Evolutionary conservation across 2,797 vertebrate genomes (phyloP).

Genomic region (Cryptoblepharus egeriae): DNA sequence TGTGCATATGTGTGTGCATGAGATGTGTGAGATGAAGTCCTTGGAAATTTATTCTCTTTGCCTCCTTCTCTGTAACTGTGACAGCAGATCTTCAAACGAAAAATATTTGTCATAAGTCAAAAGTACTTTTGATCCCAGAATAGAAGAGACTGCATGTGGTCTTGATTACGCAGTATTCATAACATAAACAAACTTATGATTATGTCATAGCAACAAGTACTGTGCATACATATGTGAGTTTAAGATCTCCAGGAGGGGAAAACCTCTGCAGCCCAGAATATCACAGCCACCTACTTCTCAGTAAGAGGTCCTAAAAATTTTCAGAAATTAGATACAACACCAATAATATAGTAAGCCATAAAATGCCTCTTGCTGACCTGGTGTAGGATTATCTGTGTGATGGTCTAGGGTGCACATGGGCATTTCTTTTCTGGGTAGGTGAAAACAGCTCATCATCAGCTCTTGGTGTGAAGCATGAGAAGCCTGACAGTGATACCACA

Average conservation of each 20-base stretch:
- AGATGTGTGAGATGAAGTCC: slow-evolving; percentile 22
- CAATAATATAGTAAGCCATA: slow-evolving; percentile 64
- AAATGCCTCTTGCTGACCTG: slow-evolving; percentile 61
- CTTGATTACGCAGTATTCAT: slow-evolving; percentile 63
- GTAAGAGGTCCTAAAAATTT: slow-evolving; percentile 65
- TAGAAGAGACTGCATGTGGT: slow-evolving; percentile 60
- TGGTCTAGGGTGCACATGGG: slow-evolving; percentile 60
- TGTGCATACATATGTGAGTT: slow-evolving; percentile 60
- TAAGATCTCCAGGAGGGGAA: slow-evolving; percentile 63
- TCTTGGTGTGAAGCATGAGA: slow-evolving; percentile 43
- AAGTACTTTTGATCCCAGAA: slow-evolving; percentile 70
- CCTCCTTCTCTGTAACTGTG: slow-evolving; percentile 48
- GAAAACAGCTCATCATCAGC: slow-evolving; percentile 62
- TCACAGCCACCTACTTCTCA: slow-evolving; percentile 66
- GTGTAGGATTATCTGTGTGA: slow-evolving; percentile 60
- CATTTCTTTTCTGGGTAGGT: slow-evolving; percentile 62
- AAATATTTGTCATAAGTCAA: slow-evolving; percentile 70
- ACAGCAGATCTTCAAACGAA: slow-evolving; percentile 64
- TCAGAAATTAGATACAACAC: slow-evolving; percentile 66
- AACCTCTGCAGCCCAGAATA: slow-evolving; percentile 71
- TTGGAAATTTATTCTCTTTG: slow-evolving; percentile 46
- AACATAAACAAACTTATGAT: slow-evolving; percentile 68
- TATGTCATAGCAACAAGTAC: slow-evolving; percentile 72
- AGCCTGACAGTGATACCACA: slow-evolving; percentile 57
- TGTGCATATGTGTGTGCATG: no score